These are phyloP conservation scores for Antheraea assamensis DNA, from an alignment of 2,888 invertebrate species.

Conservation along the genomic window DNA sequence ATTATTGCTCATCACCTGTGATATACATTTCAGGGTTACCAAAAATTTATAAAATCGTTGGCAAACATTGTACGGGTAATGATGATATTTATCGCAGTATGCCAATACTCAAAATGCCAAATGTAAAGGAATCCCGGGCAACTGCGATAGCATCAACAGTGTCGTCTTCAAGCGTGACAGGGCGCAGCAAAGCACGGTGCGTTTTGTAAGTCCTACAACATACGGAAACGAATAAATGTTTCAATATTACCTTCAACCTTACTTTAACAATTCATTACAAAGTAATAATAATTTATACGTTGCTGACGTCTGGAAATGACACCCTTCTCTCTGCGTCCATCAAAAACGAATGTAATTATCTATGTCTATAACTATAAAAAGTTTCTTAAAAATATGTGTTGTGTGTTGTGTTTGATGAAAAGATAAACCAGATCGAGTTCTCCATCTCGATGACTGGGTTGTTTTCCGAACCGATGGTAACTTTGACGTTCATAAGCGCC, in stretches of 20 bases:
- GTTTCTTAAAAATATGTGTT: too few relatives aligned
- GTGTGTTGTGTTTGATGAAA: too few relatives aligned
- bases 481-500: too few relatives aligned
- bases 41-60: not conserved
- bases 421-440: too few relatives aligned
- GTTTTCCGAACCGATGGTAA: too few relatives aligned
- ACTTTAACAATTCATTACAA: not conserved
- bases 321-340: too few relatives aligned
- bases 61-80: not conserved
- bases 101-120: slow-evolving; percentile 40
- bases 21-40: not conserved
- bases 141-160: slow-evolving; percentile 68
- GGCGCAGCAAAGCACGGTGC: slow-evolving; percentile 34
- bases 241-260: not conserved
- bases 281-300: not conserved
- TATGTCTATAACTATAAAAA: too few relatives aligned
- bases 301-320: too few relatives aligned
- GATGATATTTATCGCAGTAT: not conserved
- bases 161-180: slow-evolving; percentile 40
- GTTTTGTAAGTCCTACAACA: not conserved
- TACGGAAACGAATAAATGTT: not conserved
- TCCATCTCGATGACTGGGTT: too few relatives aligned
- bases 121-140: slow-evolving; percentile 58
- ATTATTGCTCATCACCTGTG: too few relatives aligned
- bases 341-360: too few relatives aligned